These are phyloP conservation scores for Agonopterix alstromeriana DNA, from an alignment of 2,888 invertebrate species.

Conservation along the genomic window DNA sequence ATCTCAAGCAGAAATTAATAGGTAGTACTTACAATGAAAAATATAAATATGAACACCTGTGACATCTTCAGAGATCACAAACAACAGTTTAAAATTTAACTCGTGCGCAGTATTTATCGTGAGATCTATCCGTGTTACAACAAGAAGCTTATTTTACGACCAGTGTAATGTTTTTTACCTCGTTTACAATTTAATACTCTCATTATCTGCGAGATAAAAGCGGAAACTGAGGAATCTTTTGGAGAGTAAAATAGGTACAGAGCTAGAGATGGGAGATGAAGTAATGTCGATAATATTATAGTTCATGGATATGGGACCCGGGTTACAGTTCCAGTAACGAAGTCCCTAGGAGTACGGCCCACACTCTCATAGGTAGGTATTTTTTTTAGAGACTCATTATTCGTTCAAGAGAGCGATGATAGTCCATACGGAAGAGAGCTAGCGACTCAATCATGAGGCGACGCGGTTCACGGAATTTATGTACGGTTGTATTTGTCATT, in stretches of 20 bases:
- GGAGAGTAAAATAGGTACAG: neutral
- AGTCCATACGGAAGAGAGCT: too few relatives aligned
- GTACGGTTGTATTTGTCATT: too few relatives aligned
- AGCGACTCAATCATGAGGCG: too few relatives aligned
- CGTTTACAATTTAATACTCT: slow-evolving; percentile 2
- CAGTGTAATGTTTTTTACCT: slow-evolving; percentile 3
- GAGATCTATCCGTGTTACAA: slow-evolving; percentile 11
- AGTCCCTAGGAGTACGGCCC: too few relatives aligned
- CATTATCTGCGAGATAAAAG: slow-evolving; percentile 18
- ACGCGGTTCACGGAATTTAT: too few relatives aligned
- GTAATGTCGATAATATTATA: too few relatives aligned
- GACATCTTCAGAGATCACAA: slow-evolving; percentile 9
- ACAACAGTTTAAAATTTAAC: neutral
- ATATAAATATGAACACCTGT: slow-evolving; percentile 18
- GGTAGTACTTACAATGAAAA: slow-evolving; percentile 25
- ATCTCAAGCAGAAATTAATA: neutral
- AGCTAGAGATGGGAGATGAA: too few relatives aligned
- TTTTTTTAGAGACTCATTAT: too few relatives aligned
- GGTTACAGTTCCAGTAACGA: too few relatives aligned
- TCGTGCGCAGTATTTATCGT: slow-evolving; percentile 10
- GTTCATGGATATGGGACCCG: too few relatives aligned
- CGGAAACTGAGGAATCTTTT: slow-evolving; percentile 19
- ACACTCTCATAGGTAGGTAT: too few relatives aligned
- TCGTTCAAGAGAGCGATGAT: too few relatives aligned
- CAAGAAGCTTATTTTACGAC: slow-evolving; percentile 13